Conservation (phyloP, 2,113 vertebrate species). For the Ursus arctos region DNA sequence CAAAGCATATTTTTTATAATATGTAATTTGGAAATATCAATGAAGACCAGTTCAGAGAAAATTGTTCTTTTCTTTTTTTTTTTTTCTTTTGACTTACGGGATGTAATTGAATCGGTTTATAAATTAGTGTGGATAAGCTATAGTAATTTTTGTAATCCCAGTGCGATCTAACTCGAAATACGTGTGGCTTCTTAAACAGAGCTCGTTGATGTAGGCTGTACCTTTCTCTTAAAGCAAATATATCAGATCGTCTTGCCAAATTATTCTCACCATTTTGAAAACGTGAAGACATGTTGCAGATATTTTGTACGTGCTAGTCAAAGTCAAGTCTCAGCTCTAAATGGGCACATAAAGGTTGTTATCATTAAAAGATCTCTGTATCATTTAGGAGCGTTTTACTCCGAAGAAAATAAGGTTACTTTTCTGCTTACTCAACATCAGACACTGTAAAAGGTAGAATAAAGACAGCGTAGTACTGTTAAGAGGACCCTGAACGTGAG, state of each 20-base stretch:
- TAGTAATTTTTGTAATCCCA: constrained; percentile 32
- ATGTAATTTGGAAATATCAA: constrained; percentile 33
- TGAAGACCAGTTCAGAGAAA: not conserved
- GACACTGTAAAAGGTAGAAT: constrained; percentile 41
- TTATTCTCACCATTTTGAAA: constrained; percentile 42
- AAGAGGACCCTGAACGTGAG: not conserved
- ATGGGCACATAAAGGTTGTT: not conserved
- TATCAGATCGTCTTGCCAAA: constrained; percentile 21
- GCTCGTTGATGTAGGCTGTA: not conserved
- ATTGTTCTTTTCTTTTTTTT: not conserved
- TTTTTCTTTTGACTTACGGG: not conserved
- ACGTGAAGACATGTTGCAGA: constrained; percentile 39
- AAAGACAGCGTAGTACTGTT: not conserved
- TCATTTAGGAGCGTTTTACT: not conserved
- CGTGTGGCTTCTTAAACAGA: not conserved
- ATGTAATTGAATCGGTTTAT: not conserved
- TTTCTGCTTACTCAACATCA: not conserved
- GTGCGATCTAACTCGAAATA: constrained; percentile 21
- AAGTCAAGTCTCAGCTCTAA: not conserved
- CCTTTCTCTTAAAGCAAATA: not conserved
- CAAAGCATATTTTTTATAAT: constrained; percentile 23
- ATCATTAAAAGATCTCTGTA: not conserved
- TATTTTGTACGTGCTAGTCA: constrained; percentile 51
- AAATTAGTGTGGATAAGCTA: not conserved
- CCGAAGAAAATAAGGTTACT: not conserved